Evolutionary conservation across 2,797 vertebrate genomes (phyloP), one percentile per base, ranked within the genome.

Genomic region (Psittacula derbiana): DNA sequence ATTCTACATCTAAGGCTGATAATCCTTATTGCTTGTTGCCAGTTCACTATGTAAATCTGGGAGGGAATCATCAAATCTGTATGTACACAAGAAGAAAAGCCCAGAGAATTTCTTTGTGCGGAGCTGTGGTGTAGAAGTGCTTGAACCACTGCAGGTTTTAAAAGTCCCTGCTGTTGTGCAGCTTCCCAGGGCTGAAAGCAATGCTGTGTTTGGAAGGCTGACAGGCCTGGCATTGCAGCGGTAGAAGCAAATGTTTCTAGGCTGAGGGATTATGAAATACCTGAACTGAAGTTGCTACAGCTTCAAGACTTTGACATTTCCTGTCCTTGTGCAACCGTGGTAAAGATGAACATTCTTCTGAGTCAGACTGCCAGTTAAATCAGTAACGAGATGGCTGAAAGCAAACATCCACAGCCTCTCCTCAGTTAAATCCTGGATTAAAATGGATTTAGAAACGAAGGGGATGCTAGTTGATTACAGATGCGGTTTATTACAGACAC

Each of bases 221-320:
- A 74, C 60, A 36, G 62, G 4, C 47, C 55, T 64, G 46, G 46
- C 71, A 23, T 11, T 5, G 16, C 86, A 24, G n/a, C 5, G 41
- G 52, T 11, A 31, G 11, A n/a, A 57, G 69, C 5, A 27, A 8
- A 16, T 7, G 2, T 49, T 64, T 64, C 49, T 52, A 76, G 61
- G 41, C n/a, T 53, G 4, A 38, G 61, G 85, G 55, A 53, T 95
- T 89, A 75, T 40, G 81, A 96, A 95, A 96, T 84, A 94, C 93
- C 93, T 94, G 96, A 82, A 76, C 0, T 86, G 91, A 55, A 78
- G 31, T 41, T 78, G 76, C 81, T 67, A 66, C 84, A 89, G 60
- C 86, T 93, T 57, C 64, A 80, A 67, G 69, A 66, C 64, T 67
- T 78, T 0, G 0, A 66, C 72, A 43, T 82, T 97, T 97, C 90